Evolutionary conservation across 2,888 invertebrate species (phyloP), one percentile per base, ranked within the genome.

Genomic region (Emmelina monodactyla): DNA sequence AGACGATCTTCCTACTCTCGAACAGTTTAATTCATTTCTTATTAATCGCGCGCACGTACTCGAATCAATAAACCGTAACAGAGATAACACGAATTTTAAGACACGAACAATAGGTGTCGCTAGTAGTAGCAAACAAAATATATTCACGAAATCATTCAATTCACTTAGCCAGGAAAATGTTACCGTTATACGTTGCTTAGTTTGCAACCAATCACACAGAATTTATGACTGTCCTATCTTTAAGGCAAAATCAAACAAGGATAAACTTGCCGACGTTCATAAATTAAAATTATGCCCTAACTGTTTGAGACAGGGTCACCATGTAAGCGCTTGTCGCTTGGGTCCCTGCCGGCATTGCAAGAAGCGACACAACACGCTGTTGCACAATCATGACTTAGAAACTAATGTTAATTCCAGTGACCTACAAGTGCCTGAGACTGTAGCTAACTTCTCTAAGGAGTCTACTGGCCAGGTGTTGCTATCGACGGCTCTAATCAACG

Each of bases 191-290:
- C 14, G 22, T 6, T 51, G 48, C 12, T 37, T 46, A 7, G 31
- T 49, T 32, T 50, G 49, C 13, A 37, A 46, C 14, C 34, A 31
- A 1, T 6, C 34, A 14, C 53, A 53, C 33, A 38, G 32, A 25
- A 49, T 50, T 5, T 50, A 46, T 34, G 44, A 50, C 22, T 51
- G 50, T 37, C 39, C 39, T 1, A 40, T 28, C 2, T 51, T 49
- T 31, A 44, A 44, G 16, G 22, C 41, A 2, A 49, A 46, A 19
- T 22, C 14, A 5, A 14, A 46, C n/a, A 28, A 36, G 6, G 41
- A 42, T 7, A 32, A 34, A 22, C 28, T 41, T 7, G 12, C 16
- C n/a, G 39, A 40, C 28, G 42, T 46, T 2, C 16, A 19, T 0
- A 39, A 40, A 25, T 41, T 37, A 10, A 47, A 50, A 16, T 25